Conservation (phyloP, 2,888 invertebrate genomes). For the Drosophila hamatofila region DNA sequence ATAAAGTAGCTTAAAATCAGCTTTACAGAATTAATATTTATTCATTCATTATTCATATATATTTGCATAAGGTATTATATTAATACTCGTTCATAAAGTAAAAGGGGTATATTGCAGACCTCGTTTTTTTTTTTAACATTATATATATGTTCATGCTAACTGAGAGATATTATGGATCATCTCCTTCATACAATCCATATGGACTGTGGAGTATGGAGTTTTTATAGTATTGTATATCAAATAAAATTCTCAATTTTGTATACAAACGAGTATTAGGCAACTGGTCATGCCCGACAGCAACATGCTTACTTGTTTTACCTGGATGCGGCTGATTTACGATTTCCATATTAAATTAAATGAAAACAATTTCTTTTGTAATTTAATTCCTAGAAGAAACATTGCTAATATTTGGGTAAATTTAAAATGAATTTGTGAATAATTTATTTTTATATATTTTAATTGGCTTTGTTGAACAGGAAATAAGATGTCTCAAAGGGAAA, state of each 20-base stretch:
- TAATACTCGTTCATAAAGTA: not conserved
- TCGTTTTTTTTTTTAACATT: too few relatives aligned
- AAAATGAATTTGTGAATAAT: not conserved
- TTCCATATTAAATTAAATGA: not conserved
- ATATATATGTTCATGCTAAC: too few relatives aligned
- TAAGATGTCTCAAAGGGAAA: not conserved
- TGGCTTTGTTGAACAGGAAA: not conserved
- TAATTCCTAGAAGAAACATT: not conserved
- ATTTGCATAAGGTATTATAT: not conserved
- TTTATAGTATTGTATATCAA: too few relatives aligned
- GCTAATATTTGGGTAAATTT: not conserved
- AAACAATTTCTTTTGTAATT: not conserved
- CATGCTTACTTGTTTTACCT: not conserved
- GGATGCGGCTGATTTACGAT: not conserved
- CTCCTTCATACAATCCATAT: not conserved
- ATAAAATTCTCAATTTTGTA: too few relatives aligned
- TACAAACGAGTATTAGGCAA: not conserved
- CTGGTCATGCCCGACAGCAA: too few relatives aligned
- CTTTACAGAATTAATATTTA: not conserved
- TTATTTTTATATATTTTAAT: not conserved
- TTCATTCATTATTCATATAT: constrained; percentile 4
- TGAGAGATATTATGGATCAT: not conserved
- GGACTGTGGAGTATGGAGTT: not conserved
- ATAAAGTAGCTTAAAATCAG: not conserved
- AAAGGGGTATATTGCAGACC: not conserved